These are phyloP conservation scores for Agelastica alni DNA, from an alignment of 2,888 invertebrate genomes.

Conservation along the genomic window DNA sequence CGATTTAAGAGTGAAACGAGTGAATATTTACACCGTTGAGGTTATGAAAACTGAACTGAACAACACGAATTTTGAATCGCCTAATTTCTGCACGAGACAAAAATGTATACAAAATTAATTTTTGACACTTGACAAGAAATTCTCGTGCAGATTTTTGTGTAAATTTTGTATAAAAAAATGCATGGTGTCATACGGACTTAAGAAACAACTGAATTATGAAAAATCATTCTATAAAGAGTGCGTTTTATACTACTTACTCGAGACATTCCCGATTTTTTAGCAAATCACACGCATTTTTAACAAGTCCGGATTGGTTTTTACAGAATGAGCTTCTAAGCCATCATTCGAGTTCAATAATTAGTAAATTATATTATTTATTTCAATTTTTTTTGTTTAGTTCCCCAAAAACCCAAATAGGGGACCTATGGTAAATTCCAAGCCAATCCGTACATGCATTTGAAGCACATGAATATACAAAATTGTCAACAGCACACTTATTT, in stretches of 20 bases:
- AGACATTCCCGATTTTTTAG: constrained; percentile 29
- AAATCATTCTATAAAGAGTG: constrained; percentile 23
- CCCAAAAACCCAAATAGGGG: not conserved
- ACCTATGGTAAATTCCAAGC: not conserved
- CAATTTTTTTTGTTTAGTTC: not conserved
- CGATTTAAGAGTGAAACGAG: no score
- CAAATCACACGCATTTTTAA: constrained; percentile 42
- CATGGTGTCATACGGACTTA: no score
- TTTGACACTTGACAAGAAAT: no score
- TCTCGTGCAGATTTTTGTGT: no score
- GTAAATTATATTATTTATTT: no score
- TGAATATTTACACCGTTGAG: no score
- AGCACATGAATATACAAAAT: constrained; percentile 39
- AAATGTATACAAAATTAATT: no score
- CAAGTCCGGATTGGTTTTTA: constrained; percentile 13
- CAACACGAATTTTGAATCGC: no score
- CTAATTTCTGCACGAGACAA: no score
- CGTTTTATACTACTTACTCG: constrained; percentile 22
- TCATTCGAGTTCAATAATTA: no score
- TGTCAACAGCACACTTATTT: constrained; percentile 36
- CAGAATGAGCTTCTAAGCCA: not conserved
- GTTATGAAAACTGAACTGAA: no score
- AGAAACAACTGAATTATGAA: constrained; percentile 6
- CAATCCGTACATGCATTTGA: constrained; percentile 16
- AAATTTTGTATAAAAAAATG: no score